phyloP scores from a whole-genome alignment of 2,797 vertebrate species.

The Eulemur mongoz region DNA sequence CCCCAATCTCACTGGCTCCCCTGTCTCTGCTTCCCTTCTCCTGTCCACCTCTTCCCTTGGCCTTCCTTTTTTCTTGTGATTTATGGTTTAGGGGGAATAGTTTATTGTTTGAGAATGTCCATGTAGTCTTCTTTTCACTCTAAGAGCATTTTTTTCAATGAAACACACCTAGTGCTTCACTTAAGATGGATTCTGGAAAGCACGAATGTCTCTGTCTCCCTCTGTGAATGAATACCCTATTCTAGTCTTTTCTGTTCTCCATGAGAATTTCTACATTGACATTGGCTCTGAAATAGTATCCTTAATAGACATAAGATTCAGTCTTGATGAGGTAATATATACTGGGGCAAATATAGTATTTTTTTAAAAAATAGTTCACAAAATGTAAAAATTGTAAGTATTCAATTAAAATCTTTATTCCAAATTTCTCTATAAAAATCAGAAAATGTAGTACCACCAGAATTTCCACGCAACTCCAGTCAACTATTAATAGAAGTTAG shows the following conservation, averaged over 20 bases:
- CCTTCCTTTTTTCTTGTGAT: background rate
- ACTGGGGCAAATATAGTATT: background rate
- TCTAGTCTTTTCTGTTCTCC: background rate
- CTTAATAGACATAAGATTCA: background rate
- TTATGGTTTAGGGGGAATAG: background rate
- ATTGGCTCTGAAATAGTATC: background rate
- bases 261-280: background rate
- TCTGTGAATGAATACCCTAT: background rate
- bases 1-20: background rate
- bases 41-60: background rate
- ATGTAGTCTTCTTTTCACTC: constrained; percentile 5
- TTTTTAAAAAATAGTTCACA: background rate
- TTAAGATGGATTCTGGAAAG: background rate
- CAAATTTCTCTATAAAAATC: background rate
- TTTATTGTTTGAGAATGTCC: background rate
- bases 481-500: background rate
- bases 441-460: background rate
- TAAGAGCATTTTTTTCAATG: background rate
- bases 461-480: background rate
- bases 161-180: background rate
- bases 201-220: background rate
- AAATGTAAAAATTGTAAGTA: background rate
- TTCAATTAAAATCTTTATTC: background rate
- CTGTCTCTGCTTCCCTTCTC: background rate
- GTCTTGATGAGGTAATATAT: background rate